Conservation (phyloP, 2,113 vertebrate species). For the Mohoua ochrocephala region DNA sequence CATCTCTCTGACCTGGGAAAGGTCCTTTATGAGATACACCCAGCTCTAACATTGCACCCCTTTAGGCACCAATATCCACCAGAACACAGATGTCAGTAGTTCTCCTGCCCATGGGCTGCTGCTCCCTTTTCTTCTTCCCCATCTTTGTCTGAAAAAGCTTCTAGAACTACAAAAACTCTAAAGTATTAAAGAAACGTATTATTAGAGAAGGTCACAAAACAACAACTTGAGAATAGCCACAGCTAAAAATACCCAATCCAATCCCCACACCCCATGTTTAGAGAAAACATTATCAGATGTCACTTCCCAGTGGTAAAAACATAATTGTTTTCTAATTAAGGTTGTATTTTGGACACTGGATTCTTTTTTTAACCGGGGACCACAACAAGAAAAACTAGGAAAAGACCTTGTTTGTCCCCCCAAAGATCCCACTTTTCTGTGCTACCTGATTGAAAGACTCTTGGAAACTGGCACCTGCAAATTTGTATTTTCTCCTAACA, state of each 20-base stretch:
- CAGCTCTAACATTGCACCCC: fast-evolving
- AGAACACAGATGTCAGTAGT: neutral
- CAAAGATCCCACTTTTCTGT: neutral
- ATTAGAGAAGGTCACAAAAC: neutral
- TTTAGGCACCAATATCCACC: neutral
- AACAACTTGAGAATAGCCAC: neutral
- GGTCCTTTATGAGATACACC: neutral
- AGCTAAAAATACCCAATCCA: neutral
- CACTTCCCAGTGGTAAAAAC: neutral
- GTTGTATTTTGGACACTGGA: neutral
- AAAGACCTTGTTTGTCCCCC: neutral
- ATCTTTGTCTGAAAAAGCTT: neutral
- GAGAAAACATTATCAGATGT: neutral
- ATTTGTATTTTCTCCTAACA: neutral
- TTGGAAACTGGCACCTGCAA: neutral
- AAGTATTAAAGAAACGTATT: neutral
- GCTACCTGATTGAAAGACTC: neutral
- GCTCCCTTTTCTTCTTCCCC: neutral
- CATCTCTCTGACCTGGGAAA: neutral
- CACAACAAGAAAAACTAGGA: neutral
- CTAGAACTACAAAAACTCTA: neutral
- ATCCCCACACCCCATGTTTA: neutral
- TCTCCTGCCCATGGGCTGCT: neutral
- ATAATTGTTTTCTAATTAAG: neutral
- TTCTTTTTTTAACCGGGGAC: neutral